Percentiles rank a stretch among this genome's conserved stretches.
Conservation (phyloP, 2,797 vertebrate genomes). For the Phalanger gymnotis region DNA sequence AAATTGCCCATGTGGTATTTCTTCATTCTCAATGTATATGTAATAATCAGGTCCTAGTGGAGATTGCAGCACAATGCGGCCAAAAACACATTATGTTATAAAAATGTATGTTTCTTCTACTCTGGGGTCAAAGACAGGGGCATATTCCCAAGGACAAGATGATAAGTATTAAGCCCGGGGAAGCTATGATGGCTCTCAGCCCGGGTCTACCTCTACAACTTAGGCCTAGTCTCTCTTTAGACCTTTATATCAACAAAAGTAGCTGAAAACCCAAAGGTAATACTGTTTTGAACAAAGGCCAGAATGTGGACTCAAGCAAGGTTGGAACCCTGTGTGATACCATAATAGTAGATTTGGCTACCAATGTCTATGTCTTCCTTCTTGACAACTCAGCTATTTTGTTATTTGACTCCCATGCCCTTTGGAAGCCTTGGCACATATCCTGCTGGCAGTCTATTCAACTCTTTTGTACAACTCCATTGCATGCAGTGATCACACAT, state of each 20-base stretch:
- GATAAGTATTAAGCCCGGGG: background rate
- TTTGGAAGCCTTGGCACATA: background rate
- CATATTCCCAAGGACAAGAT: background rate
- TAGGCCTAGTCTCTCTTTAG: background rate
- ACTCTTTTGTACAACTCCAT: background rate
- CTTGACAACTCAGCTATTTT: background rate
- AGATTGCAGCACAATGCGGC: background rate
- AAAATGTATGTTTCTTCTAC: background rate
- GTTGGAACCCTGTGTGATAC: background rate
- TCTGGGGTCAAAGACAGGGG: background rate
- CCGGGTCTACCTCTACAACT: background rate
- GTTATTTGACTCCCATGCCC: background rate
- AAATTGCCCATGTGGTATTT: background rate
- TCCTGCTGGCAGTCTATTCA: background rate
- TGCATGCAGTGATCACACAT: background rate
- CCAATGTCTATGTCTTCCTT: background rate
- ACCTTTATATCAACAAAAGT: background rate
- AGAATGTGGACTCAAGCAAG: background rate
- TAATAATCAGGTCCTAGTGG: background rate
- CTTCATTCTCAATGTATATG: background rate
- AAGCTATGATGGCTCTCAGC: background rate
- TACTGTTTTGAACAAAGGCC: background rate
- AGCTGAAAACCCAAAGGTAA: background rate
- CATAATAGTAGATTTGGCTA: background rate
- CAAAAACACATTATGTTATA: background rate